Evolutionary conservation across 2,113 vertebrate species (phyloP).

Genomic region (Dicentrarchus labrax): DNA sequence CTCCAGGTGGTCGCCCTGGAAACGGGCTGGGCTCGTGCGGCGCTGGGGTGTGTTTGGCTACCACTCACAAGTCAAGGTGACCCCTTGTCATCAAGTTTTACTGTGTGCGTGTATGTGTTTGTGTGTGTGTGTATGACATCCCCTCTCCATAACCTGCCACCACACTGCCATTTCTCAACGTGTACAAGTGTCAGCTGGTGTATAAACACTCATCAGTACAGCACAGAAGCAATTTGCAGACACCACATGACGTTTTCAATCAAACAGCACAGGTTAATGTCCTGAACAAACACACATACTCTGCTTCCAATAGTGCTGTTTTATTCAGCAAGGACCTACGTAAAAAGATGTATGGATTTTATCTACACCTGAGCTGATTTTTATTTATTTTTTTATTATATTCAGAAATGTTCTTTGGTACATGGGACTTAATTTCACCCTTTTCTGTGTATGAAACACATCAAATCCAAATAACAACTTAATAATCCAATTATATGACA

Average conservation of each 20-base stretch:
- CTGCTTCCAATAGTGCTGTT: not conserved
- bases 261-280: not conserved
- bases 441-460: not conserved
- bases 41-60: slow-evolving; percentile 32
- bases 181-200: slow-evolving; percentile 22
- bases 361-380: not conserved
- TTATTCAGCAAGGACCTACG: not conserved
- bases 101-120: slow-evolving; percentile 17
- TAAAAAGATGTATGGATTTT: not conserved
- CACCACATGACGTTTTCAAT: not conserved
- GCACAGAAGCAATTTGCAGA: not conserved
- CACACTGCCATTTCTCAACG: not conserved
- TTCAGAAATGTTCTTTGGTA: not conserved
- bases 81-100: slow-evolving; percentile 24
- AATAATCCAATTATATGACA: not conserved
- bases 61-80: slow-evolving; percentile 63
- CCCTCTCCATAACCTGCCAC: not conserved
- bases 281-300: not conserved
- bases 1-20: slow-evolving; percentile 38
- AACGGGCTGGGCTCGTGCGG: not conserved
- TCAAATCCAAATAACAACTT: not conserved
- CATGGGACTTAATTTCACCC: not conserved
- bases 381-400: not conserved
- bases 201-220: slow-evolving; percentile 21
- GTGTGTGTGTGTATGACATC: not conserved